Evolutionary conservation across 2,113 vertebrate species (phyloP).

Genomic region (Microtus pennsylvanicus): DNA sequence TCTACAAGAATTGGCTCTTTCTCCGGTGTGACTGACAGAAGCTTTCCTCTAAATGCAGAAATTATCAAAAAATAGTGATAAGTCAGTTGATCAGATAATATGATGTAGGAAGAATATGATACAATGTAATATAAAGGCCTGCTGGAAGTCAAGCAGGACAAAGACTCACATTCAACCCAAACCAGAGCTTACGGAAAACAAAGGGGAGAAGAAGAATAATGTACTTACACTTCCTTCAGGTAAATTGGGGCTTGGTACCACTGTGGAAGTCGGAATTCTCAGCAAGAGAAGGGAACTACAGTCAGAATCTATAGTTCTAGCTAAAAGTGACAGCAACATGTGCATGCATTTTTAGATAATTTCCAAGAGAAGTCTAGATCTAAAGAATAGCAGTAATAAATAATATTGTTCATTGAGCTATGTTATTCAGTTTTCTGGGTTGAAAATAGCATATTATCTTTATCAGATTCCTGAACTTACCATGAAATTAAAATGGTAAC

Average conservation of each 20-base stretch:
- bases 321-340: not conserved
- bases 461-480: conserved; percentile 28
- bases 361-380: not conserved
- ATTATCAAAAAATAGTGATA: not conserved
- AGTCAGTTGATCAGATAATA: not conserved
- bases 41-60: not conserved
- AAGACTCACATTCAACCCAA: not conserved
- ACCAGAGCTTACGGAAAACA: not conserved
- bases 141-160: not conserved
- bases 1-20: not conserved
- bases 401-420: not conserved
- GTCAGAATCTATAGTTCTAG: not conserved
- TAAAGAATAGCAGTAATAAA: not conserved
- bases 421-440: not conserved
- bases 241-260: not conserved
- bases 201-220: not conserved
- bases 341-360: not conserved
- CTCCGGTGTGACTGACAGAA: not conserved
- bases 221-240: not conserved
- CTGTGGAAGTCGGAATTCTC: not conserved
- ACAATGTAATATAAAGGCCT: not conserved
- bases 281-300: not conserved
- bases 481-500: conserved; percentile 26
- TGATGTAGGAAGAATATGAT: not conserved
- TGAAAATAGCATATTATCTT: not conserved